Evolutionary conservation across 2,113 vertebrate genomes (phyloP).

Genomic region (Sarotherodon lohbergeri): DNA sequence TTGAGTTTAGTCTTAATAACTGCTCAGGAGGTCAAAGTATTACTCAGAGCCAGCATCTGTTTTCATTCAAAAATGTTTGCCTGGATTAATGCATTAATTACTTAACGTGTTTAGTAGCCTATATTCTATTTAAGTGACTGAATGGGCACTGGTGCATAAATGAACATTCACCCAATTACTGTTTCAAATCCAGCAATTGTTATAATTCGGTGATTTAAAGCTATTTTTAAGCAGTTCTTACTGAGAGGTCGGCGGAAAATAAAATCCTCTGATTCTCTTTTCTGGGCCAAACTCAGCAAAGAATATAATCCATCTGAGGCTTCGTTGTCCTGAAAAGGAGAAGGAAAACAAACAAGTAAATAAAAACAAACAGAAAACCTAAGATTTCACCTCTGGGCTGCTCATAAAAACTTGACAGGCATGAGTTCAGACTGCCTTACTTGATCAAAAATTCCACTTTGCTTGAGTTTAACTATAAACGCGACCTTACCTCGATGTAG

Average conservation of each 20-base stretch:
- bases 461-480: neutral
- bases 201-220: neutral
- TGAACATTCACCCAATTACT: neutral
- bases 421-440: neutral
- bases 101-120: neutral
- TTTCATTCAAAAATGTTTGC: neutral
- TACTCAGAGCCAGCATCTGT: neutral
- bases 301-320: slow-evolving; percentile 57
- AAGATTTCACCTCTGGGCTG: neutral
- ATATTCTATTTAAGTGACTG: neutral
- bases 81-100: neutral
- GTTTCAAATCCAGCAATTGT: neutral
- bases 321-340: slow-evolving; percentile 47
- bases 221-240: slow-evolving; percentile 38
- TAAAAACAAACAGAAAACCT: neutral
- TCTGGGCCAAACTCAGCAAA: slow-evolving; percentile 59
- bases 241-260: slow-evolving; percentile 65
- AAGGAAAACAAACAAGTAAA: neutral
- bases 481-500: slow-evolving; percentile 52
- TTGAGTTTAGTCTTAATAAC: neutral
- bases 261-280: slow-evolving; percentile 62
- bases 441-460: neutral
- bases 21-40: neutral
- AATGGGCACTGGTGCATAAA: neutral
- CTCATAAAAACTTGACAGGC: neutral